phyloP scores from a whole-genome alignment of 2,888 invertebrate genomes.

The Rhagonycha lutea region DNA sequence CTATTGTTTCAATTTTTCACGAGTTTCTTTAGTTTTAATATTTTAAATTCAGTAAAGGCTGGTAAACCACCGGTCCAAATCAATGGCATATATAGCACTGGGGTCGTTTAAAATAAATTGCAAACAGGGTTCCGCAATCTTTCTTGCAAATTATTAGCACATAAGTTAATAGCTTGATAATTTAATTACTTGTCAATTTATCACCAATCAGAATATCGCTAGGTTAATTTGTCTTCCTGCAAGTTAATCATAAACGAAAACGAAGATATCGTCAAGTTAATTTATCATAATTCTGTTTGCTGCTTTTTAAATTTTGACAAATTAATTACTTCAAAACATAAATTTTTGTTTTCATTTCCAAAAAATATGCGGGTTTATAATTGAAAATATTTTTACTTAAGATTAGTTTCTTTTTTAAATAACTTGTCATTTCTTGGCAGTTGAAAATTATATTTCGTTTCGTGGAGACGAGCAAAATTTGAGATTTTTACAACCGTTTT shows the following conservation, averaged over 20 bases:
- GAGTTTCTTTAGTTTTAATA: neutral
- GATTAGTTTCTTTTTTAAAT: constrained; percentile 2
- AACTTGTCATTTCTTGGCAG: neutral
- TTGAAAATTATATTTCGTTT: neutral
- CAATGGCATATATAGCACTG: neutral
- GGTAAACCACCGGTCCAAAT: neutral
- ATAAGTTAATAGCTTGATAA: neutral
- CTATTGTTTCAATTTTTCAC: neutral
- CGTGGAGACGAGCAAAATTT: neutral
- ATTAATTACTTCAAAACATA: neutral
- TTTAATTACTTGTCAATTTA: constrained; percentile 3
- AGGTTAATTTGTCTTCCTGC: neutral
- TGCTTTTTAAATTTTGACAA: neutral
- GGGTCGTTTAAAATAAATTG: neutral
- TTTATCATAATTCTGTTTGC: neutral
- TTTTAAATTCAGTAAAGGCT: neutral
- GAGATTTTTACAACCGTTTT: neutral
- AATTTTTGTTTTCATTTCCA: neutral
- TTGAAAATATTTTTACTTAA: neutral
- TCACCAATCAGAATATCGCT: constrained; percentile 2
- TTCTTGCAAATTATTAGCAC: neutral
- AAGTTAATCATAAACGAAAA: neutral
- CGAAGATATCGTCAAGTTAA: neutral
- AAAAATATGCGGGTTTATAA: neutral
- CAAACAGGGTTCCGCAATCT: neutral